Evolutionary conservation across 2,113 vertebrate species (phyloP), one percentile per base, ranked within the genome.

Genomic region (Spheniscus mendiculus): DNA sequence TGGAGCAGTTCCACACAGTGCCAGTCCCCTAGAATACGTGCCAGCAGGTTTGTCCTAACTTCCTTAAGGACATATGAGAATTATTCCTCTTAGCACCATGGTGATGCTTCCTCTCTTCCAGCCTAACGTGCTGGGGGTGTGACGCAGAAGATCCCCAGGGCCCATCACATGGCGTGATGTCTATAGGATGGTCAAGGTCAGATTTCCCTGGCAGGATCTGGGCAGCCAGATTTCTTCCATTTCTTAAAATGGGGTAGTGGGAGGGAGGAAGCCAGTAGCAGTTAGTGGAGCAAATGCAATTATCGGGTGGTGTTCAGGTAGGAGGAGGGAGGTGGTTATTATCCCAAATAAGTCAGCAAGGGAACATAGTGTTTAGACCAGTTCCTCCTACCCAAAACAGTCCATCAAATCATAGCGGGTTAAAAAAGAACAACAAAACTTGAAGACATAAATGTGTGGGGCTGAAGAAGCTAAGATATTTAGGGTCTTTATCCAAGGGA

Each of bases 331-430:
- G 8, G 2, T 12, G 20, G 9, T 73, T 42, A 42, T 42, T 42
- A 56, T 40, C 23, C 15, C 73, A 44, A 55, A 25, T 8, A 40
- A 71, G 1, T 53, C 47, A 81, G 38, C 6, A 79, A 27, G 29
- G 40, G 38, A 91, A 62, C 4, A 6, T 2, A 63, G 62, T 5
- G 2, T 59, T 66, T 58, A 30, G 8, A 6, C 16, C 0, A 0
- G 15, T 59, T 72, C 52, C 13, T 52, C 30, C 16, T 26, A 30
- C 15, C 27, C 36, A 12, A 59, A 91, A n/a, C 10, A 29, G 20
- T 15, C 34, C 32, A 55, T 63, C 10, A 91, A 8, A 49, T 45
- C 59, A 23, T 0, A 84, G 2, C 0, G 0, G 20, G 13, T 71
- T 63, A 38, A 66, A 89, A 90, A 85, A 23, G 12, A 76, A 14